Percentiles rank a stretch among this genome's conserved stretches.
phyloP scores from a whole-genome alignment of 2,888 invertebrate genomes.

The Icerya purchasi region DNA sequence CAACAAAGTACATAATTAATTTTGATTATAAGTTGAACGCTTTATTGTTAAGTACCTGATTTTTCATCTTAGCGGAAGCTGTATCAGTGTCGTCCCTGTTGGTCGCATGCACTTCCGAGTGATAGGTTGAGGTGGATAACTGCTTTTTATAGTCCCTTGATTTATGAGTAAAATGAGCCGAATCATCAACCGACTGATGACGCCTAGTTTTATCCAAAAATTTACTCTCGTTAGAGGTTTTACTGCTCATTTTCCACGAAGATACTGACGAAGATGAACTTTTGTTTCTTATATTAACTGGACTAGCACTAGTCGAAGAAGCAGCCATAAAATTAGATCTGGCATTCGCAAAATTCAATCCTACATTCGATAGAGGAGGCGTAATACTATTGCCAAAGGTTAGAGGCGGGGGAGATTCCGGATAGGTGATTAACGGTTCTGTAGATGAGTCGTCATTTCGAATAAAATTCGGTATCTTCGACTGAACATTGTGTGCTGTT shows the following conservation, averaged over 20 bases:
- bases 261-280: slow-evolving; percentile 3
- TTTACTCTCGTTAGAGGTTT: background rate
- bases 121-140: background rate
- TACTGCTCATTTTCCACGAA: background rate
- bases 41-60: background rate
- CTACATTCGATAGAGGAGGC: background rate
- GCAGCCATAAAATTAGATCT: slow-evolving; percentile 7
- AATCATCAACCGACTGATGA: background rate
- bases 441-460: background rate
- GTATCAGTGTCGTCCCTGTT: background rate
- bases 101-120: background rate
- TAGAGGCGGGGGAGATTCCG: slow-evolving; percentile 12
- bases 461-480: background rate
- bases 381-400: background rate
- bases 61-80: background rate
- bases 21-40: too few relatives aligned
- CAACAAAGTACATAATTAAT: too few relatives aligned
- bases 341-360: background rate
- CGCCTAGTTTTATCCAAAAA: background rate
- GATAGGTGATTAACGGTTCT: slow-evolving; percentile 13
- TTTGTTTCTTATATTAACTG: slow-evolving; percentile 7
- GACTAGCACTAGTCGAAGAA: background rate
- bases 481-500: background rate
- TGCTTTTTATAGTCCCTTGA: background rate
- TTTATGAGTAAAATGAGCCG: background rate